Conservation (phyloP, 2,113 vertebrate genomes). For the Channa argus region DNA sequence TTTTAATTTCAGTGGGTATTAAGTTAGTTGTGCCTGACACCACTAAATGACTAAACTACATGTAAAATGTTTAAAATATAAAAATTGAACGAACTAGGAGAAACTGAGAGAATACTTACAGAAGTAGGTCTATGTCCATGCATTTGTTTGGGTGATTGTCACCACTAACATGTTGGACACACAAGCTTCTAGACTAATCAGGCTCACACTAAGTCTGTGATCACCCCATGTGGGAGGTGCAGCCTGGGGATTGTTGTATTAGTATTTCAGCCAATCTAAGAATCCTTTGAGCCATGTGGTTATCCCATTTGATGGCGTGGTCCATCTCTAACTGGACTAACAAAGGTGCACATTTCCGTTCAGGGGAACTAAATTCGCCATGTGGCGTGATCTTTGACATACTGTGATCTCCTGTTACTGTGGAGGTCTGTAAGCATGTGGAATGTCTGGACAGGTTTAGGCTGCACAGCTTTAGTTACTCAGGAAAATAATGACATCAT, state of each 20-base stretch:
- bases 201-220: conserved; percentile 80
- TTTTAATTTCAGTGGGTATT: background rate
- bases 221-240: conserved; percentile 77
- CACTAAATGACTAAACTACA: background rate
- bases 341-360: conserved; percentile 19
- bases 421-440: conserved; percentile 12
- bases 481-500: conserved; percentile 14
- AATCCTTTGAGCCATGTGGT: background rate
- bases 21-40: background rate
- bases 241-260: conserved; percentile 42
- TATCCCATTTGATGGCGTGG: conserved; percentile 42
- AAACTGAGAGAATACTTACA: conserved; percentile 75
- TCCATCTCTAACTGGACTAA: conserved; percentile 31
- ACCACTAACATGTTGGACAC: conserved; percentile 69
- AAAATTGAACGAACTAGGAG: background rate
- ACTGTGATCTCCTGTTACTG: conserved; percentile 7
- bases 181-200: conserved; percentile 80
- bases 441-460: conserved; percentile 7
- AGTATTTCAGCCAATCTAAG: conserved; percentile 58
- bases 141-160: conserved; percentile 68
- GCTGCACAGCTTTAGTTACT: conserved; percentile 5
- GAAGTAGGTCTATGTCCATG: conserved; percentile 78
- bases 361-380: conserved; percentile 36
- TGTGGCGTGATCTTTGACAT: conserved; percentile 60
- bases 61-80: background rate